phyloP scores from a whole-genome alignment of 1,140 invertebrate genomes.

The Trialeurodes vaporariorum region DNA sequence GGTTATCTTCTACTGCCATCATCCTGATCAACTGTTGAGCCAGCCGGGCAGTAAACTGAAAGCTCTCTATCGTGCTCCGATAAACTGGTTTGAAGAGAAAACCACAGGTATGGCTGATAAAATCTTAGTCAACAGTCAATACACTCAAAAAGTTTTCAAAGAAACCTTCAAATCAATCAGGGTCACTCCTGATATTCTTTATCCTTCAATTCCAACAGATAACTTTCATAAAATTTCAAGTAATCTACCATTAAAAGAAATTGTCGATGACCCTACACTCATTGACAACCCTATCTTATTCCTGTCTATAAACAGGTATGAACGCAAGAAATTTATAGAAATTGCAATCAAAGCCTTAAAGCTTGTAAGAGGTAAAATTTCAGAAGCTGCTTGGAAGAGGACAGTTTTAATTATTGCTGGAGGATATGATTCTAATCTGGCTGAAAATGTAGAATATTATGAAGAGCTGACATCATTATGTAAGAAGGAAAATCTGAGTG shows the following conservation, averaged over 20 bases:
- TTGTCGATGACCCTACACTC: background rate
- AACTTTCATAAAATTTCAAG: slow-evolving; percentile 46
- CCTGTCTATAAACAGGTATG: slow-evolving; percentile 94
- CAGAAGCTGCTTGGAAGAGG: slow-evolving; percentile 42
- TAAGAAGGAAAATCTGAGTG: slow-evolving; percentile 49
- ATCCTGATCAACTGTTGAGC: slow-evolving; percentile 86
- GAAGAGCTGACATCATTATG: slow-evolving; percentile 58
- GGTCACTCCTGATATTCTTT: slow-evolving; percentile 65
- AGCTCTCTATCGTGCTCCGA: slow-evolving; percentile 67
- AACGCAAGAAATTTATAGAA: slow-evolving; percentile 88
- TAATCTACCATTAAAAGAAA: slow-evolving; percentile 2
- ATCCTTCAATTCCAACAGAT: slow-evolving; percentile 83
- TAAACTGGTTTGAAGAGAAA: slow-evolving; percentile 86
- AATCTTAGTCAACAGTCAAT: slow-evolving; percentile 90
- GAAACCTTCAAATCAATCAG: slow-evolving; percentile 65
- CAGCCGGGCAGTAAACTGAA: slow-evolving; percentile 53
- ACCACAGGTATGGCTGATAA: slow-evolving; percentile 77
- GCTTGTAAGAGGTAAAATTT: slow-evolving; percentile 43
- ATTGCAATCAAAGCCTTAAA: slow-evolving; percentile 72
- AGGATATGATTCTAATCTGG: slow-evolving; percentile 83
- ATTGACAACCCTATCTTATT: slow-evolving; percentile 50
- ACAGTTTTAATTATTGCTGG: slow-evolving; percentile 89
- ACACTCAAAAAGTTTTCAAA: slow-evolving; percentile 72
- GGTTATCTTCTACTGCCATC: slow-evolving; percentile 95
- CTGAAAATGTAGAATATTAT: slow-evolving; percentile 83